A percentile compares a stretch with the other conserved stretches of the same genome.
Conservation (phyloP, 2,888 invertebrate species). For the Drosophila mimica region DNA sequence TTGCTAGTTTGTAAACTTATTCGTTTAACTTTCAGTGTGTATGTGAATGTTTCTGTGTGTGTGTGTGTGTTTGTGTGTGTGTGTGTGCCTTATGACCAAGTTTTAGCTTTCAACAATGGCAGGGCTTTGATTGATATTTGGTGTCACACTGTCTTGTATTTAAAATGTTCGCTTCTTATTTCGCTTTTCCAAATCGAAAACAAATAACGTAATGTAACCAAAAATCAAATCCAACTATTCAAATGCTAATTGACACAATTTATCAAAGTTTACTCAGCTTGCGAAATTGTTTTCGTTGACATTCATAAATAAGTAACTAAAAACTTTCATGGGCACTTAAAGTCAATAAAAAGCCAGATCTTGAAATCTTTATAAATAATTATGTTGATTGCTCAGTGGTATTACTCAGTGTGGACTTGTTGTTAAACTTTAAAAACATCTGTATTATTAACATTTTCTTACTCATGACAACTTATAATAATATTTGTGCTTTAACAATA, state of each 20-base stretch:
- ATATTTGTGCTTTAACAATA: neutral
- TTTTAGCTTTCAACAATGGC: constrained; percentile 39
- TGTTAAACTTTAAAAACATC: neutral
- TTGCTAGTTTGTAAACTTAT: constrained; percentile 45
- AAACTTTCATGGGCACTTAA: constrained; percentile 35
- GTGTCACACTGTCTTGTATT: constrained; percentile 38
- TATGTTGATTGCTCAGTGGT: neutral
- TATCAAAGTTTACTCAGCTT: constrained; percentile 45
- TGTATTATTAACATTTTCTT: neutral
- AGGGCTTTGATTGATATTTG: constrained; percentile 68
- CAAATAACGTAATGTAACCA: constrained; percentile 60
- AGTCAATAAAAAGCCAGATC: neutral
- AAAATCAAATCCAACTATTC: constrained; percentile 52
- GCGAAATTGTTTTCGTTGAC: constrained; percentile 50
- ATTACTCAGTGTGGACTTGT: neutral
- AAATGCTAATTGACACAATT: constrained; percentile 62
- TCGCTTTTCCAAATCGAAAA: constrained; percentile 39
- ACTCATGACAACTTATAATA: neutral
- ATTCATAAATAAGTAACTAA: constrained; percentile 15
- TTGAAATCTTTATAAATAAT: neutral
- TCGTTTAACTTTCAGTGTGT: constrained; percentile 5
- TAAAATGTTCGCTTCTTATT: constrained; percentile 10
- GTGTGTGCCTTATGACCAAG: constrained; percentile 4
- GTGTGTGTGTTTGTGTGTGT: constrained; percentile 24
- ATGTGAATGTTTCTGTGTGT: neutral